Percentiles rank a stretch among this genome's conserved stretches.
phyloP scores from a whole-genome alignment of 2,113 vertebrate genomes.

The Plestiodon gilberti region DNA sequence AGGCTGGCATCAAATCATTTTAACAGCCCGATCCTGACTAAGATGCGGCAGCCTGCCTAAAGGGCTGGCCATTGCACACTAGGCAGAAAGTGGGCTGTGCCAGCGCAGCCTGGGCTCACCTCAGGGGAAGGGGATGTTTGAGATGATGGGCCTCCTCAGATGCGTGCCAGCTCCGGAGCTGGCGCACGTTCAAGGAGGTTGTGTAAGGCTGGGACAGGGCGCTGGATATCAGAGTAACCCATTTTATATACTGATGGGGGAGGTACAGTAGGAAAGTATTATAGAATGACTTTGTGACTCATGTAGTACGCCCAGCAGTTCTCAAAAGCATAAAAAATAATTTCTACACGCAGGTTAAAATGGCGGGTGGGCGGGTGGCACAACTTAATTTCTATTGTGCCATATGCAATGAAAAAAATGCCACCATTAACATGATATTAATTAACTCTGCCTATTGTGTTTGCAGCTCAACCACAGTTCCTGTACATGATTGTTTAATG shows the following conservation, averaged over 20 bases:
- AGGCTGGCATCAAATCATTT: too few species aligned
- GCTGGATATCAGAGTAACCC: constrained; percentile 19
- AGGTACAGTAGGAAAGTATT: constrained; percentile 2
- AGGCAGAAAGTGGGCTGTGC: too few species aligned
- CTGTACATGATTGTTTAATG: constrained; percentile 43
- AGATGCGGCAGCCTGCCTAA: too few species aligned
- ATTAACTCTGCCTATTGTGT: constrained; percentile 67
- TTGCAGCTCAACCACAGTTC: constrained; percentile 48
- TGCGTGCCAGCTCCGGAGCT: too few species aligned
- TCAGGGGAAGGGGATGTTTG: too few species aligned
- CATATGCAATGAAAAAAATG: constrained; percentile 56
- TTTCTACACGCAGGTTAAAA: constrained; percentile 40
- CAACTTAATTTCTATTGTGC: constrained; percentile 60
- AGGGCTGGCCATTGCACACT: too few species aligned
- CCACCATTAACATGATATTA: constrained; percentile 52
- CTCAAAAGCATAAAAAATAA: constrained; percentile 48
- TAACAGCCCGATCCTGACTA: too few species aligned
- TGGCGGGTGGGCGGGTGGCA: background rate
- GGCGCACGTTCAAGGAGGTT: too few species aligned
- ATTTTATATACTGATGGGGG: constrained; percentile 13
- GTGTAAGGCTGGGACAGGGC: too few species aligned
- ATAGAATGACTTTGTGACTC: constrained; percentile 42
- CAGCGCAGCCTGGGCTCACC: too few species aligned
- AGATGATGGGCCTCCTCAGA: too few species aligned
- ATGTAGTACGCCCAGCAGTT: constrained; percentile 26